Evolutionary conservation across 2,113 vertebrate genomes (phyloP), one percentile per base, ranked within the genome.

Genomic region (Romanogobio albipinnatus): DNA sequence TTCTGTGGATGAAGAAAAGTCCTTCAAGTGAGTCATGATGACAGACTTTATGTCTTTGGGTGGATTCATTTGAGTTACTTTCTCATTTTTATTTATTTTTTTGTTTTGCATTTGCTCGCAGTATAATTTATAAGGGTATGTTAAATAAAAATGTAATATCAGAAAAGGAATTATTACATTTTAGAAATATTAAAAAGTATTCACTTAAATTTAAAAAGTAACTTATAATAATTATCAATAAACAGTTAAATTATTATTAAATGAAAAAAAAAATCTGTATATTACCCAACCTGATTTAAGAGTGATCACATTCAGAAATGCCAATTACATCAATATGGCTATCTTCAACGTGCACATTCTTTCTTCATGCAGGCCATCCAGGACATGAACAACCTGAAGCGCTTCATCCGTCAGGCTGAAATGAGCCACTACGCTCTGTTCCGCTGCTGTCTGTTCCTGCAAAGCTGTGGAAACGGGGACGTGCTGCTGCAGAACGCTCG

Each of bases 331-430:
- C 8, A 39, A 39, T 68, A 1, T 33, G 8, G 8, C 2, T 7
- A 14, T 29, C 39, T 49, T 47, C 47, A 66, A 58, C 2, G 15
- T 51, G 29, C 36, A 22, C 4, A 53, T 9, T 76, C 10, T 71
- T 8, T 66, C 13, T 76, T 43, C 84, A 79, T 73, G 14, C 94
- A 99, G 98, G 98, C 97, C 74, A 99, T 99, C 83, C 98, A 99
- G 92, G 97, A 99, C 90, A 97, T 97, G 93, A 99, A 99, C 95
- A 98, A 97, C 91, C 93, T 99, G 92, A 99, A 99, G 94, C 95
- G 98, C 53, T 97, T 96, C 71, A 96, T 99, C 92, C 96, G 96
- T 0, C 98, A 99, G 94, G 97, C 98, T 0, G 98, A 99, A 92
- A 98, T 95, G 95, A 99, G 96, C 92, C 97, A 99, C 92, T 99